These are phyloP conservation scores for Tortrix viridana DNA, from an alignment of 2,888 invertebrate species.

Conservation along the genomic window DNA sequence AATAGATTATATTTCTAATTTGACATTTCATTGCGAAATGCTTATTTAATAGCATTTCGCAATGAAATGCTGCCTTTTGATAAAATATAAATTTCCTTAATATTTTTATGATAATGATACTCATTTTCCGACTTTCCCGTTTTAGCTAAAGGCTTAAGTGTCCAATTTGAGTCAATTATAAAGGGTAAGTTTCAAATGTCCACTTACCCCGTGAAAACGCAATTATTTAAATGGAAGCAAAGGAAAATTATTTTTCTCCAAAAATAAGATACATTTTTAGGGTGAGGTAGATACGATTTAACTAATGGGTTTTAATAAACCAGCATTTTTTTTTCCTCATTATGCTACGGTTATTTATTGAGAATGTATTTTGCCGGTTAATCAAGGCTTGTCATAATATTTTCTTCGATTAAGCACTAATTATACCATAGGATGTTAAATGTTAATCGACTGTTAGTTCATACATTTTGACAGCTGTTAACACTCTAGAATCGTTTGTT, in stretches of 20 bases:
- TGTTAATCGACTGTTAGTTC: too few species aligned
- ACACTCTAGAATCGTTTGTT: too few species aligned
- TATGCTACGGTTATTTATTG: too few species aligned
- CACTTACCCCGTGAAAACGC: conserved; percentile 17
- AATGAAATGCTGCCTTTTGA: not conserved
- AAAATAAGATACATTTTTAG: conserved; percentile 2
- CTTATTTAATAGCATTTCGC: not conserved
- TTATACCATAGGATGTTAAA: too few species aligned
- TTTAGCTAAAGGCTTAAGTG: conserved; percentile 48
- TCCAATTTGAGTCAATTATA: conserved; percentile 53
- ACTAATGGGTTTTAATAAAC: too few species aligned
- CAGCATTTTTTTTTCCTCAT: too few species aligned
- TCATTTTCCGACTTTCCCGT: conserved; percentile 15
- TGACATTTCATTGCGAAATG: too few species aligned
- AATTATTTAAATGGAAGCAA: conserved; percentile 19
- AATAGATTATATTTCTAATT: too few species aligned
- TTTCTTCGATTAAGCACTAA: too few species aligned
- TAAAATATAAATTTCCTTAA: conserved; percentile 22
- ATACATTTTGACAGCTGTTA: too few species aligned
- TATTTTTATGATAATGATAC: conserved; percentile 27
- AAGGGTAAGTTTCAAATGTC: conserved; percentile 44
- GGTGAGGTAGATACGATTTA: not conserved
- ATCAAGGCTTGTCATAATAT: too few species aligned
- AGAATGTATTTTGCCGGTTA: too few species aligned
- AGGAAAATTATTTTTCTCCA: conserved; percentile 10